Conservation (phyloP, 2,113 vertebrate species). For the Pachycephala philippinensis region DNA sequence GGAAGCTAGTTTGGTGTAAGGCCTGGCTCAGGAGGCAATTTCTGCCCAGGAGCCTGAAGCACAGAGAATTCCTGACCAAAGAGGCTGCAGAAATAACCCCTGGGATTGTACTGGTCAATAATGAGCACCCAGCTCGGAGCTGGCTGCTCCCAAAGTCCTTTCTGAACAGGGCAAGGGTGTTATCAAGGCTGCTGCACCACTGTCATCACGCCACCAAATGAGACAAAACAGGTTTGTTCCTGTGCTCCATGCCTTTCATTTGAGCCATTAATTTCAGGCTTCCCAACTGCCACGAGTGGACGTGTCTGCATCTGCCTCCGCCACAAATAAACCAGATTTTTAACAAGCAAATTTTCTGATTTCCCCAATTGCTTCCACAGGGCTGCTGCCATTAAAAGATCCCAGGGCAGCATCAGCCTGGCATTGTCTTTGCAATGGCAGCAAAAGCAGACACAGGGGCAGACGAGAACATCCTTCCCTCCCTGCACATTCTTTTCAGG, state of each 20-base stretch:
- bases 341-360: not conserved
- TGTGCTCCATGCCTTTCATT: not conserved
- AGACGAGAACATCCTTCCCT: constrained; percentile 34
- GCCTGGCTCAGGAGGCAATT: not conserved
- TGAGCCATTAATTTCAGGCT: not conserved
- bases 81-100: not conserved
- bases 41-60: not conserved
- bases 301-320: not conserved
- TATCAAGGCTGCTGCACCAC: not conserved
- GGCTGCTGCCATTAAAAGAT: not conserved
- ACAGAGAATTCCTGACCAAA: not conserved
- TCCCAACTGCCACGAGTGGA: not conserved
- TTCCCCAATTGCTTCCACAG: not conserved
- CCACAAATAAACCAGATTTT: not conserved
- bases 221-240: not conserved
- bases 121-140: not conserved
- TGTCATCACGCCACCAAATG: not conserved
- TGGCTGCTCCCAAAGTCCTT: not conserved
- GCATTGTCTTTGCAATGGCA: not conserved
- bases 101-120: not conserved
- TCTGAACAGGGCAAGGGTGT: not conserved
- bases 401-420: not conserved
- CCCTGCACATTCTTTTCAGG: constrained; percentile 21
- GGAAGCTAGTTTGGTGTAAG: not conserved
- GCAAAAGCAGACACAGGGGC: constrained; percentile 9